Evolutionary conservation across 2,113 vertebrate species (phyloP), one percentile per base, ranked within the genome.

Genomic region (Melanerpes aurifrons): DNA sequence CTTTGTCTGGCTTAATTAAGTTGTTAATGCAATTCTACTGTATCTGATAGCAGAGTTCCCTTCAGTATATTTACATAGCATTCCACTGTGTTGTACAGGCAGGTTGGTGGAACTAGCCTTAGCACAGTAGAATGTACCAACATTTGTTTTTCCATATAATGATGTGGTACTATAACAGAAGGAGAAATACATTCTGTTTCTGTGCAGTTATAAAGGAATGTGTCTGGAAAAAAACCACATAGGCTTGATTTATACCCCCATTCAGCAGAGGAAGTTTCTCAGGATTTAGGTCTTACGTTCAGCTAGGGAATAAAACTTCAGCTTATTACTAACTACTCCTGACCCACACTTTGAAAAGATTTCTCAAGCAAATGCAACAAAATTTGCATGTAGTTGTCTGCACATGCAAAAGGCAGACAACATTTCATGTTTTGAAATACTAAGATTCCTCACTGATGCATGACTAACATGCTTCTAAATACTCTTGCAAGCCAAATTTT

Each of bases 41-140:
- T 47, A 22, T 14, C 58, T 82, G 28, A 14, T 15, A 61, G 24
- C 31, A 64, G 45, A 54, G 40, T 5, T 74, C 12, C 9, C 12
- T 61, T 59, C 35, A 37, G 15, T 16, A 6, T 59, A 31, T 61
- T 53, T 82, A 26, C 47, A 56, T 24, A 64, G 47, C n/a, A 26
- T 35, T 15, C 3, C 29, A 25, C 66, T 31, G n/a, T 73, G 58
- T 21, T 1, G 0, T 20, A 47, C 1, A 37, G 17, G n/a, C 17
- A 48, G 35, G 12, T 28, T 32, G 26, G 8, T 29, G 43, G 14
- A 69, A 12, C 28, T 2, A 57, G 40, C 12, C 19, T 64, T 16
- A 25, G 35, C 59, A 37, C 18, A 72, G n/a, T 9, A 25, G 6
- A 10, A 19, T 0, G 1, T 21, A 32, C 14, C 37, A 43, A 18